These are phyloP conservation scores for Drosophila subsilvestris DNA, from an alignment of 2,888 invertebrate genomes.

Conservation along the genomic window DNA sequence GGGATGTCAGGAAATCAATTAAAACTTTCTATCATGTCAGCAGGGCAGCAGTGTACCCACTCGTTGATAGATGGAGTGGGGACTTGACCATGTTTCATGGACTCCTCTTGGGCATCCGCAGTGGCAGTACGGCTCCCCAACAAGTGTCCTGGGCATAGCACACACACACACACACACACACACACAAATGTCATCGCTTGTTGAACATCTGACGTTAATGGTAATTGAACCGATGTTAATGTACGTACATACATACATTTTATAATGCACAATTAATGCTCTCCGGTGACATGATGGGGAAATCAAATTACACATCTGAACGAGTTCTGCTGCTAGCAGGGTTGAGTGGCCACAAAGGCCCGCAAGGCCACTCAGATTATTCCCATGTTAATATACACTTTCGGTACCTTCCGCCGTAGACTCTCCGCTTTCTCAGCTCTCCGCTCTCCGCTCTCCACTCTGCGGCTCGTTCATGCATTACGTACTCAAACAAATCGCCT, in stretches of 20 bases:
- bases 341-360: background rate
- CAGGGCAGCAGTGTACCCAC: background rate
- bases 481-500: constrained; percentile 34
- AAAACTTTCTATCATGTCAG: constrained; percentile 65
- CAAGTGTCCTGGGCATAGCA: constrained; percentile 43
- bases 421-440: too few species aligned
- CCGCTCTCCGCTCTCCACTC: background rate
- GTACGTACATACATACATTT: constrained; percentile 9
- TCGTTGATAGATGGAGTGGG: background rate
- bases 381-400: background rate
- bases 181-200: constrained; percentile 41
- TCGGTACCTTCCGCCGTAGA: background rate
- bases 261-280: constrained; percentile 62
- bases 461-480: constrained; percentile 26
- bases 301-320: constrained; percentile 22
- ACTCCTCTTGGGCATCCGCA: constrained; percentile 8
- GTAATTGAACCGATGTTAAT: constrained; percentile 61
- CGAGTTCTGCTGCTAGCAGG: background rate
- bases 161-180: too few species aligned
- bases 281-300: constrained; percentile 4
- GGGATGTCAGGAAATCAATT: constrained; percentile 70
- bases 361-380: background rate
- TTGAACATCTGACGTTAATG: constrained; percentile 46
- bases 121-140: constrained; percentile 20
- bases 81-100: constrained; percentile 32